Evolutionary conservation across 2,113 vertebrate genomes (phyloP).

Genomic region (Ceyx cyanopectus): DNA sequence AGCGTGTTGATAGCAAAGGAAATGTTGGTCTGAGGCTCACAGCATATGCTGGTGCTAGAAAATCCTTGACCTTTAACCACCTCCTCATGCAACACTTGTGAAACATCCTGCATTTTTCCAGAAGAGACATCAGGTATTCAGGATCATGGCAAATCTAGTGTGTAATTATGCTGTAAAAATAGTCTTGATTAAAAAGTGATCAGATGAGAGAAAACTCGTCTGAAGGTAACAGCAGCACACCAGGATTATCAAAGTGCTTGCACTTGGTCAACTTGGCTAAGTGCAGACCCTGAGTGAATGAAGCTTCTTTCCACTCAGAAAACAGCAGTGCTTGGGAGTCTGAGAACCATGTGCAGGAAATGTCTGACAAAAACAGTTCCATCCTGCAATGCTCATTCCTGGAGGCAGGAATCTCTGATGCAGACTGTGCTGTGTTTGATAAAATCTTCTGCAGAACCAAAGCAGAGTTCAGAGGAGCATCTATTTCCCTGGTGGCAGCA

Average conservation of each 20-base stretch:
- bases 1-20: background rate
- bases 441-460: constrained; percentile 30
- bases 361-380: constrained; percentile 2
- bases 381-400: background rate
- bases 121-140: background rate
- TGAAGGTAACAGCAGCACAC: background rate
- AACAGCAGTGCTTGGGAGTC: background rate
- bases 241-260: background rate
- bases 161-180: background rate
- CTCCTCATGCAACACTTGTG: background rate
- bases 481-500: background rate
- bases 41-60: background rate
- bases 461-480: constrained; percentile 34
- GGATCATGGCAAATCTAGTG: background rate
- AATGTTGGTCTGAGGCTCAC: background rate
- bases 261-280: background rate
- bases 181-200: constrained; percentile 9
- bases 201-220: background rate
- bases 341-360: background rate
- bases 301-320: background rate
- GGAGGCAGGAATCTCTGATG: constrained; percentile 23
- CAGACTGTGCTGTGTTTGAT: constrained; percentile 15
- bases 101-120: background rate
- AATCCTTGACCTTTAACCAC: background rate
- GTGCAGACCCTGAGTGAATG: background rate